Conservation (phyloP, 2,888 invertebrate genomes). For the Nycteola revayana region DNA sequence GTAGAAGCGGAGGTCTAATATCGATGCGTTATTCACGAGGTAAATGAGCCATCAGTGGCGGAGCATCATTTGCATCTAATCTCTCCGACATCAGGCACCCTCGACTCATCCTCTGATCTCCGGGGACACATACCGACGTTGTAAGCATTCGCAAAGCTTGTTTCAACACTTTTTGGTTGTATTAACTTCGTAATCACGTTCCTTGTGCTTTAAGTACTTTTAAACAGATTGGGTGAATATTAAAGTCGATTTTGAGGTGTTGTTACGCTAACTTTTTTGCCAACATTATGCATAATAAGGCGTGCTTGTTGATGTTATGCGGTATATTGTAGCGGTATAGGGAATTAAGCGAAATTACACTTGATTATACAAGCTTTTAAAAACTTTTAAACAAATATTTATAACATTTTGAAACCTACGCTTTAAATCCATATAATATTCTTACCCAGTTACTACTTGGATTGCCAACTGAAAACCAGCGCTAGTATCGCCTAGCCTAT, state of each 20-base stretch:
- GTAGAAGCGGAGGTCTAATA: constrained; percentile 50
- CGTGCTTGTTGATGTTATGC: too few species aligned
- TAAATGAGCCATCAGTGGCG: constrained; percentile 75
- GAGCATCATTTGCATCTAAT: constrained; percentile 77
- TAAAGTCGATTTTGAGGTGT: background rate
- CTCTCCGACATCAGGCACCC: constrained; percentile 58
- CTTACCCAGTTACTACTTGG: too few species aligned
- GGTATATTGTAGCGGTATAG: too few species aligned
- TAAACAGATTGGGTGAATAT: background rate
- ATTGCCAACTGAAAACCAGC: too few species aligned
- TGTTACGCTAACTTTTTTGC: background rate
- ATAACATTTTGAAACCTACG: too few species aligned
- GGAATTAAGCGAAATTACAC: too few species aligned
- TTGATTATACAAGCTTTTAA: too few species aligned
- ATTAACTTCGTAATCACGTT: constrained; percentile 11
- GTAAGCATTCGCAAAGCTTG: constrained; percentile 30
- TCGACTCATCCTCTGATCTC: constrained; percentile 34
- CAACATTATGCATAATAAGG: too few species aligned
- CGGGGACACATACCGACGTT: constrained; percentile 44
- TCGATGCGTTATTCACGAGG: constrained; percentile 73
- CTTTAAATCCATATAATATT: too few species aligned
- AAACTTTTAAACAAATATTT: too few species aligned
- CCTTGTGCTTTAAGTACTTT: constrained; percentile 1
- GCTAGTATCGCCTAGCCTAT: too few species aligned
- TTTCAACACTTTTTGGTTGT: constrained; percentile 34